A percentile compares a stretch with the other conserved stretches of the same genome.
Conservation (phyloP, 30 jellyfish, hydroid and myxozoan genomes). For the Catostylus mosaicus region DNA sequence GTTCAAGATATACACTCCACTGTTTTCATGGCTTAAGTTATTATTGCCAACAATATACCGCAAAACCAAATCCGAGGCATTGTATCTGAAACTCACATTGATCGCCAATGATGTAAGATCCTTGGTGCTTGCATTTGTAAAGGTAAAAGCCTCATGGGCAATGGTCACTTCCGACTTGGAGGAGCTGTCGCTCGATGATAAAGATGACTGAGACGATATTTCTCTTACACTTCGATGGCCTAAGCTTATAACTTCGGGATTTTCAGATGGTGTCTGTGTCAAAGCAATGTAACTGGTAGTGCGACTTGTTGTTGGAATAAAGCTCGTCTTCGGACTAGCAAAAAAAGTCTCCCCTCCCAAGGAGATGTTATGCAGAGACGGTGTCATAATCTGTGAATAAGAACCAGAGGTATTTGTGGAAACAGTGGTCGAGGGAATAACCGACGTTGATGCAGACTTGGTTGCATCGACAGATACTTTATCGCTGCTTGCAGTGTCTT, state of each 20-base stretch:
- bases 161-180: background rate
- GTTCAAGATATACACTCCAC: slow-evolving; percentile 3
- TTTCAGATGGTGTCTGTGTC: slow-evolving; percentile 4
- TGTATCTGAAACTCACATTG: slow-evolving; percentile 4
- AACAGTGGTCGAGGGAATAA: background rate
- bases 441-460: background rate
- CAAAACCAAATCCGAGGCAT: background rate
- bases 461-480: background rate
- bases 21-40: background rate
- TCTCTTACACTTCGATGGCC: slow-evolving; percentile 23
- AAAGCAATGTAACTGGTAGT: slow-evolving; percentile 3
- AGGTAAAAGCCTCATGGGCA: background rate
- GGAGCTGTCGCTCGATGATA: background rate
- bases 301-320: slow-evolving; percentile 30
- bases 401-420: background rate
- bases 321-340: slow-evolving; percentile 22
- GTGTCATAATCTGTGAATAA: background rate
- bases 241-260: background rate
- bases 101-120: background rate
- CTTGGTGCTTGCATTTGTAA: slow-evolving; percentile 6
- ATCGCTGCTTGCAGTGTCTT: background rate
- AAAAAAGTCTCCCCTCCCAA: background rate
- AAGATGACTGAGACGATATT: background rate
- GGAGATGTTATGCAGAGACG: background rate
- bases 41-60: background rate